Conservation (phyloP, 2,888 invertebrate genomes). For the Leptinotarsa peninsularis region DNA sequence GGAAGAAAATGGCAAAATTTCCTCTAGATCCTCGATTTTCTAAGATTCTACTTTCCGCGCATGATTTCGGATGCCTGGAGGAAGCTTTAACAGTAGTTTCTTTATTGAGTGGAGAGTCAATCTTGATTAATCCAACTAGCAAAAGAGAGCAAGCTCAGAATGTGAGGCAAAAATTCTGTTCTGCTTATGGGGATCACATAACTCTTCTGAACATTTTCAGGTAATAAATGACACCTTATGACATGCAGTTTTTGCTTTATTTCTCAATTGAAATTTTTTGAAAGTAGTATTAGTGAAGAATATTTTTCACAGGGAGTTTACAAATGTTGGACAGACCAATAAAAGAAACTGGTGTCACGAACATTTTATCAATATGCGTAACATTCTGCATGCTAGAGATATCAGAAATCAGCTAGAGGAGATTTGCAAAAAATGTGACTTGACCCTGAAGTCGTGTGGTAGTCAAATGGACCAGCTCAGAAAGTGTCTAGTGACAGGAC, state of each 20-base stretch:
- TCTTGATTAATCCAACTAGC: conserved; percentile 80
- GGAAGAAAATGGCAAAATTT: conserved; percentile 88
- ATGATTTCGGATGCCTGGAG: conserved; percentile 81
- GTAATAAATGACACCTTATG: conserved; percentile 21
- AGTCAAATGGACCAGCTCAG: conserved; percentile 74
- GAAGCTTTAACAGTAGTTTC: conserved; percentile 89
- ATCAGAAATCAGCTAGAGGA: conserved; percentile 84
- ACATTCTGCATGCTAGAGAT: conserved; percentile 83
- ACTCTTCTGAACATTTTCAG: conserved; percentile 90
- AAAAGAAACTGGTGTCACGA: conserved; percentile 85
- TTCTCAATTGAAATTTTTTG: background rate
- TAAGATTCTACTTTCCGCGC: conserved; percentile 72
- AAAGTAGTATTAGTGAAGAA: no score
- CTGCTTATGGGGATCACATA: conserved; percentile 91
- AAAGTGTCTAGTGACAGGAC: conserved; percentile 83
- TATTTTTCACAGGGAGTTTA: conserved; percentile 59
- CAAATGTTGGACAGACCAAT: conserved; percentile 72
- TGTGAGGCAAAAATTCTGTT: conserved; percentile 83
- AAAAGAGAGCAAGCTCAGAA: conserved; percentile 82
- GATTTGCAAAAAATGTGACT: conserved; percentile 71
- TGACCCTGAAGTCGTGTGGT: conserved; percentile 76
- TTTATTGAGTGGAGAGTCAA: conserved; percentile 87
- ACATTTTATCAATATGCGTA: conserved; percentile 86
- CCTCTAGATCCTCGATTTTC: conserved; percentile 86
- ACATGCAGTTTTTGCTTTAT: background rate